Evolutionary conservation across 2,888 invertebrate species (phyloP).

Genomic region (Venusia cambrica): DNA sequence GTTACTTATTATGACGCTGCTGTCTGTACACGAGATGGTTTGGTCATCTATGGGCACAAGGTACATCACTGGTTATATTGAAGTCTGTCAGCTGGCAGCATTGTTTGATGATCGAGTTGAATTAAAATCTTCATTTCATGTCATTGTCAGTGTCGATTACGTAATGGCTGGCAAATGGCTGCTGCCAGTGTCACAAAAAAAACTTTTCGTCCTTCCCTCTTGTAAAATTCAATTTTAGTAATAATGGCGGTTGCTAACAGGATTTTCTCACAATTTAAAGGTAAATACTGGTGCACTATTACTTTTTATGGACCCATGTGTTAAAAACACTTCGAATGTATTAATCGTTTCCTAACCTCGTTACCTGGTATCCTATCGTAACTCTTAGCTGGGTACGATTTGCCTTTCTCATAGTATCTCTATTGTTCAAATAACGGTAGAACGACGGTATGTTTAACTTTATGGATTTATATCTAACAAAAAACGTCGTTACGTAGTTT

Average conservation of each 20-base stretch:
- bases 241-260: slow-evolving; percentile 82
- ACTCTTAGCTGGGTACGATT: too few relatives aligned
- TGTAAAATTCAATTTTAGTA: slow-evolving; percentile 33
- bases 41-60: too few relatives aligned
- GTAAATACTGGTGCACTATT: slow-evolving; percentile 49
- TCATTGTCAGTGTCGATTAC: slow-evolving; percentile 36
- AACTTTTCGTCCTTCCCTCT: slow-evolving; percentile 42
- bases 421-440: slow-evolving; percentile 7
- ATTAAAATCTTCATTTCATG: slow-evolving; percentile 12
- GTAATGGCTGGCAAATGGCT: slow-evolving; percentile 54
- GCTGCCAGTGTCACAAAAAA: slow-evolving; percentile 65
- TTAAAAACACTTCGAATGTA: too few relatives aligned
- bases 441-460: slow-evolving; percentile 9
- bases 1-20: too few relatives aligned
- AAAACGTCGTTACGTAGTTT: slow-evolving; percentile 27
- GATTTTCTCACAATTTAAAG: slow-evolving; percentile 80
- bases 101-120: too few relatives aligned
- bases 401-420: slow-evolving; percentile 15
- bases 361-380: too few relatives aligned
- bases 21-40: too few relatives aligned
- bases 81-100: slow-evolving; percentile 3
- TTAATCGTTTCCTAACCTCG: too few relatives aligned
- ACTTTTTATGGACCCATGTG: background rate
- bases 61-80: slow-evolving; percentile 5
- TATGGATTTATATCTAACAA: slow-evolving; percentile 20